Conservation (phyloP, 2,888 invertebrate genomes). For the Gonocerus acuteangulatus region DNA sequence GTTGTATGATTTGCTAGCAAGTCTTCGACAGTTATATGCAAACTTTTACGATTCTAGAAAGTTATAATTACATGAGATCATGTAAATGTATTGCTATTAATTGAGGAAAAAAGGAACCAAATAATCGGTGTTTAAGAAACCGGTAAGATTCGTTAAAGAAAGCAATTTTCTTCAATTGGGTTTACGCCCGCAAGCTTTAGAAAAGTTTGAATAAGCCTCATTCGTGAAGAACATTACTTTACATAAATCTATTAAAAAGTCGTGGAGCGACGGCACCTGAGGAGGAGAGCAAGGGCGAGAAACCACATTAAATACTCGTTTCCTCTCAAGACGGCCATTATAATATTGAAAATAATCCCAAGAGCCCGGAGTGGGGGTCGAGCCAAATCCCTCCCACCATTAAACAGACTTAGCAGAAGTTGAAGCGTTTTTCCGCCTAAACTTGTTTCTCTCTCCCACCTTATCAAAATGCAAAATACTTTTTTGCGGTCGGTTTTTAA, state of each 20-base stretch:
- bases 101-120: no score
- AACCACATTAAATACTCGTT: constrained; percentile 34
- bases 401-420: constrained; percentile 36
- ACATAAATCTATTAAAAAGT: constrained; percentile 28
- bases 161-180: no score
- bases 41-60: no score
- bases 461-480: constrained; percentile 39
- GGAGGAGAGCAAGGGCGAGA: background rate
- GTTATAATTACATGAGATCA: no score
- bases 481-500: constrained; percentile 34
- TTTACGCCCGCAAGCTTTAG: no score
- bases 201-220: constrained; percentile 10
- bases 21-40: no score
- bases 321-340: constrained; percentile 28
- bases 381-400: constrained; percentile 34
- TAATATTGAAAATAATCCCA: constrained; percentile 35
- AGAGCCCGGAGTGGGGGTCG: constrained; percentile 17
- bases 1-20: no score
- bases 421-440: constrained; percentile 34
- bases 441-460: constrained; percentile 38
- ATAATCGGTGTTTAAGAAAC: no score
- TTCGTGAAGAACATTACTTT: constrained; percentile 19
- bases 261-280: background rate
- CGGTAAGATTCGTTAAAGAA: no score
- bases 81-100: no score